A percentile compares a stretch with the other conserved stretches of the same genome.
phyloP scores from a whole-genome alignment of 2,888 invertebrate species.

The Tachina lurida region DNA sequence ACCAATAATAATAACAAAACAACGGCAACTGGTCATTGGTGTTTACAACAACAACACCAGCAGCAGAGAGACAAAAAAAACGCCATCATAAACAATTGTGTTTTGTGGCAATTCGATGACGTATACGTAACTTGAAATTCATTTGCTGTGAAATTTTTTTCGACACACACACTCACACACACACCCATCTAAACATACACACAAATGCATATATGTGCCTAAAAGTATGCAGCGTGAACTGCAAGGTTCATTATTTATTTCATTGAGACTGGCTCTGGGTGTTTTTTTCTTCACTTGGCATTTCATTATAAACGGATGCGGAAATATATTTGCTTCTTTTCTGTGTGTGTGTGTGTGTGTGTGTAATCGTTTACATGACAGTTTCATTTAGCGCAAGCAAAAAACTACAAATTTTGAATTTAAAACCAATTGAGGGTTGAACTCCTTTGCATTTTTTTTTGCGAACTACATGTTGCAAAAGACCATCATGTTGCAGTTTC shows the following conservation, averaged over 20 bases:
- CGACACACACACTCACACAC: slow-evolving; percentile 6
- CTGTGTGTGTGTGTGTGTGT: background rate
- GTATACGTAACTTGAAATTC: slow-evolving; percentile 60
- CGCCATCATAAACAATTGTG: slow-evolving; percentile 19
- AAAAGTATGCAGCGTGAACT: slow-evolving; percentile 26
- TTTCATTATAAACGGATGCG: slow-evolving; percentile 57
- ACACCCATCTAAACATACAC: too few relatives aligned
- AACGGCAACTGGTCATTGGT: slow-evolving; percentile 51
- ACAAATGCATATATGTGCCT: background rate
- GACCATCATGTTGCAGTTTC: slow-evolving; percentile 45
- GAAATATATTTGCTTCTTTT: slow-evolving; percentile 22
- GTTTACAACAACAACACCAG: slow-evolving; percentile 30
- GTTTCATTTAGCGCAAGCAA: slow-evolving; percentile 43
- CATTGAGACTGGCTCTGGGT: background rate
- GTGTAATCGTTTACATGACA: slow-evolving; percentile 29
- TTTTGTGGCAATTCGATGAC: slow-evolving; percentile 43
- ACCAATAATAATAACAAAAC: slow-evolving; percentile 43
- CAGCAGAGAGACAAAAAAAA: background rate
- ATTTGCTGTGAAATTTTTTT: slow-evolving; percentile 34
- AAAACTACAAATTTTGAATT: slow-evolving; percentile 32
- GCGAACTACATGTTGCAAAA: slow-evolving; percentile 29
- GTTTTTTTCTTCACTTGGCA: slow-evolving; percentile 2
- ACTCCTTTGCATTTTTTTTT: background rate
- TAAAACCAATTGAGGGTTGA: slow-evolving; percentile 45
- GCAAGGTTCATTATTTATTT: slow-evolving; percentile 20